These are phyloP conservation scores for Sarcophaga subvicina DNA, from an alignment of 2,888 invertebrate species.

Conservation along the genomic window DNA sequence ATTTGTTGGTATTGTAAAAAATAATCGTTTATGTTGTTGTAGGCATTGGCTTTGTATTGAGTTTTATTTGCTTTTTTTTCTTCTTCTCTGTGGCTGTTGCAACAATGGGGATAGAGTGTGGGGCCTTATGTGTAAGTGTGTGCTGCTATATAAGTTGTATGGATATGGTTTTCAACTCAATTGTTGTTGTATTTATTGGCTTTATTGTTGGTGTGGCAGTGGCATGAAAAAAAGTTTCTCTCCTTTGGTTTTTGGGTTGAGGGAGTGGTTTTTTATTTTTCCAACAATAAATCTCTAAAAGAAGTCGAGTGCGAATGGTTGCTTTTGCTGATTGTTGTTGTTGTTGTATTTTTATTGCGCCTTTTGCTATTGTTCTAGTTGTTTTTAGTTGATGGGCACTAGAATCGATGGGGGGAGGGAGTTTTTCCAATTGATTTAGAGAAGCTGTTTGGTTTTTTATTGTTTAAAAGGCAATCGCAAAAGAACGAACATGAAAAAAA, in stretches of 20 bases:
- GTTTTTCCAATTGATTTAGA: slow-evolving; percentile 60
- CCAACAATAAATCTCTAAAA: slow-evolving; percentile 54
- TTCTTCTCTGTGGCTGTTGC: slow-evolving; percentile 43
- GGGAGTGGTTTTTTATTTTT: slow-evolving; percentile 13
- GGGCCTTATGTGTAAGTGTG: neutral
- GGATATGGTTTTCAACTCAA: neutral
- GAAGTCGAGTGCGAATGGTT: slow-evolving; percentile 54
- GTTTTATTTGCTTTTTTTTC: slow-evolving; percentile 20
- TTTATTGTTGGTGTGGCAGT: neutral
- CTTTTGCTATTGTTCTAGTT: neutral
- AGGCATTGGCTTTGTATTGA: slow-evolving; percentile 26
- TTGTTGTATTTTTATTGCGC: slow-evolving; percentile 2
- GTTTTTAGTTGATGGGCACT: neutral
- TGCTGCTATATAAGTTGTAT: slow-evolving; percentile 30
- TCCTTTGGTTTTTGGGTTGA: neutral
- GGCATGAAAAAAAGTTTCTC: slow-evolving; percentile 32
- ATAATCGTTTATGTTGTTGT: slow-evolving; percentile 1
- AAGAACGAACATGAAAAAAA: neutral
- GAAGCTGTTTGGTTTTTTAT: slow-evolving; percentile 59
- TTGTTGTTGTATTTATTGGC: slow-evolving; percentile 19
- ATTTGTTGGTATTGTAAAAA: neutral
- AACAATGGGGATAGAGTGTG: neutral
- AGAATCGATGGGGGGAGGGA: neutral
- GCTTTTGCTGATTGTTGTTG: slow-evolving; percentile 19
- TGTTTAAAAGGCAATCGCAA: slow-evolving; percentile 21